Evolutionary conservation across 2,888 invertebrate genomes (phyloP), one percentile per base, ranked within the genome.

Genomic region (Drosophila sordidapex): DNA sequence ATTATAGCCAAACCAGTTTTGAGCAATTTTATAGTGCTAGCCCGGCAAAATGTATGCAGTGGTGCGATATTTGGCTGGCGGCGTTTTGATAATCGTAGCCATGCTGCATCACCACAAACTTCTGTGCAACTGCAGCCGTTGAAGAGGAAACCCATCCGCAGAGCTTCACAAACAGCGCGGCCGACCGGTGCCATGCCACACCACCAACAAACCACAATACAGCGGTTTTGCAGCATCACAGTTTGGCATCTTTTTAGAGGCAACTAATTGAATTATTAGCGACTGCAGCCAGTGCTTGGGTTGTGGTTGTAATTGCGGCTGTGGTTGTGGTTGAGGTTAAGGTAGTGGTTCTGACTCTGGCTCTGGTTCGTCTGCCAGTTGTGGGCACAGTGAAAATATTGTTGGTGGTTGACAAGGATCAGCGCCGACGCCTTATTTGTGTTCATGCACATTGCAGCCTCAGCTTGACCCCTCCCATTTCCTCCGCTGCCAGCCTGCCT

Each of bases 181-280:
- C 60, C 60, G 49, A 36, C 62, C 59, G 59, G 33, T 56, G 48
- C 33, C 43, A 38, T 27, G 46, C 70, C 51, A 58, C 64, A 76
- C 36, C 56, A 71, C 62, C 53, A 38, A 15, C 43, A 57, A 33
- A 49, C 62, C 58, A 40, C n/a, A 59, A 48, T 36, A 54, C 25
- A 18, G 61, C 63, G 60, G 78, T 49, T 52, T 52, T 13, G 31
- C 71, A 58, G 70, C 86, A 89, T 82, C 82, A 75, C 74, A 70
- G 89, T 72, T 82, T 80, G 82, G 83, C 82, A 80, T 84, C 80
- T 87, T 84, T 87, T 79, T 81, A 57, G 81, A 79, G 76, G 62
- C 82, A 91, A 88, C 91, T 90, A 90, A 90, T 90, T 90, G 90
- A 90, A 90, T 90, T 90, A 90, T 90, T 89, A 89, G 87, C 77